These are phyloP conservation scores for Seriola quinqueradiata DNA, from an alignment of 2,113 vertebrate species.

Conservation along the genomic window DNA sequence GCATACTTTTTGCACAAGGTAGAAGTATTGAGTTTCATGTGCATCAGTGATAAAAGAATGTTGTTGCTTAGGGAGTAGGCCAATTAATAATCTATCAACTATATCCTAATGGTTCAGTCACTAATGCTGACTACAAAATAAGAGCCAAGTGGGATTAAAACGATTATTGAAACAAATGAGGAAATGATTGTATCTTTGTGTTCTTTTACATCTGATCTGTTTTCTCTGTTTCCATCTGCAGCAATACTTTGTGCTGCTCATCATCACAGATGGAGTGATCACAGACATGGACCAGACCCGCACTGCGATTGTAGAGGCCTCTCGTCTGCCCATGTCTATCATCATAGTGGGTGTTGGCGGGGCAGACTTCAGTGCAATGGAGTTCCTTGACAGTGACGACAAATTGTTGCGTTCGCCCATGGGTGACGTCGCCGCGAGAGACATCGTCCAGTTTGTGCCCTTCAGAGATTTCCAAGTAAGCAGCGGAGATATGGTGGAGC, in stretches of 20 bases:
- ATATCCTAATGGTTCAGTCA: no score
- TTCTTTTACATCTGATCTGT: neutral
- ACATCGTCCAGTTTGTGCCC: conserved; percentile 98
- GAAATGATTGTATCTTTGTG: no score
- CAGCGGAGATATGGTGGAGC: conserved; percentile 14
- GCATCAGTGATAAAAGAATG: no score
- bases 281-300: conserved; percentile 95
- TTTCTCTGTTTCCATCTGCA: conserved; percentile 63
- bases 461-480: conserved; percentile 95
- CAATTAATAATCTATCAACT: no score
- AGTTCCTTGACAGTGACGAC: conserved; percentile 94
- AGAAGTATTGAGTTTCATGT: no score
- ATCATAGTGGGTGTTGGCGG: conserved; percentile 95
- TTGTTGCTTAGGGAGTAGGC: no score
- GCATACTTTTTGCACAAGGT: no score
- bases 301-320: conserved; percentile 91
- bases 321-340: conserved; percentile 95
- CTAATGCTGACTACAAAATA: no score
- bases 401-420: conserved; percentile 84
- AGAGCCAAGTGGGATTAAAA: no score
- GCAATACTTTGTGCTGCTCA: conserved; percentile 96
- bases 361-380: conserved; percentile 94
- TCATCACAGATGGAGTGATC: conserved; percentile 98
- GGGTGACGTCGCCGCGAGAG: conserved; percentile 89
- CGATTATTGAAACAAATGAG: no score